Base-by-base conservation (phyloP, 2,113 vertebrate genomes). In the Athene noctua region DNA sequence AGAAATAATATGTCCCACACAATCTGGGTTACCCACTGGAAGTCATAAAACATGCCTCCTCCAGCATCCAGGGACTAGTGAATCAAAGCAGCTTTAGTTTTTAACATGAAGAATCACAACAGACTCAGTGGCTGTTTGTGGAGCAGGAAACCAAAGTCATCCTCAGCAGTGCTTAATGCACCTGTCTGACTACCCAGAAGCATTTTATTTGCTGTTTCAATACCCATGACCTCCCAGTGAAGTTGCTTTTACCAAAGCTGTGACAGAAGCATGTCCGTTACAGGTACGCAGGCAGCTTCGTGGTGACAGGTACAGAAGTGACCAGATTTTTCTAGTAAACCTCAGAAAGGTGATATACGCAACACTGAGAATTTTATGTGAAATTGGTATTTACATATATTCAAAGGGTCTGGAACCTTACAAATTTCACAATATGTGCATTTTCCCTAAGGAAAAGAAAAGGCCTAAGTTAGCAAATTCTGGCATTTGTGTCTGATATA, bases 381-480 rank as follows among this genome's bases (percentile, higher is more conserved):
- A 96, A 97, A 84, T 26, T 83, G 46, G 6, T 80, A 52, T 93
- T 97, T 97, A 86, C 68, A 55, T 94, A 55, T 85, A 96, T 86
- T 93, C 93, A 90, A 97, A 97, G 92, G 88, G 44, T 90, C 88
- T 96, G 89, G 91, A 95, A 97, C 67, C 52, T 78, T 83, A 84
- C 55, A 92, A 81, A 94, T 96, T 86, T 94, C 87, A 92, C 54
- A 83, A 38, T 70, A 94, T 91, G 70, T 93, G 12, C 91, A 66
- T 80, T 81, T 83, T 80, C 88, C 86, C 62, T 65, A 58, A 77
- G 71, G 79, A 38, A 89, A 36, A 58, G 52, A 93, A 96, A 96
- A 96, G 73, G 72, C 73, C 61, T 80, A 70, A 93, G 87, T 91
- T 95, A 96, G 70, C 51, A 94, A 47, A 96, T 95, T 79, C 88